Evolutionary conservation across 1,140 invertebrate genomes (phyloP), one percentile per base, ranked within the genome.

Genomic region (Saxidomus purpurata): DNA sequence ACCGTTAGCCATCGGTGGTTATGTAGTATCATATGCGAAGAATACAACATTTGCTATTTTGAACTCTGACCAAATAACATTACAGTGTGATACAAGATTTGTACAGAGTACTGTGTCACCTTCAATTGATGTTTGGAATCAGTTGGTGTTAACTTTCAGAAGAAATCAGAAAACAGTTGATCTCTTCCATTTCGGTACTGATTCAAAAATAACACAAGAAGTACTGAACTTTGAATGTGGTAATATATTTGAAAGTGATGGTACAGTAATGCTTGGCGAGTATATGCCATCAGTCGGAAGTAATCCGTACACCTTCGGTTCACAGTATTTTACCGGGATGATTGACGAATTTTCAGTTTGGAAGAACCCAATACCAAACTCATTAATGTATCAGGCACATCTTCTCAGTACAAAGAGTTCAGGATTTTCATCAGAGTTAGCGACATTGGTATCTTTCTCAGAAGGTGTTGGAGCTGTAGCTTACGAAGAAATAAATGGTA

Each of bases 301-400:
- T 25, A n/a, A 36, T 25, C 79, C 55, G 22, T 86, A 81, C 34
- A 77, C 79, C 11, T 74, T 90, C 49, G 47, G 40, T 25, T 67
- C 52, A 31, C 25, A 67, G 0, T 40, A 76, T n/a, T 93, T 92
- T 59, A 55, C 55, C 55, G 92, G 92, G 1, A 25, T 90, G 28
- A 91, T 92, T 17, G 92, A 93, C 71, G 91, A 92, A 76, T n/a
- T 93, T 1, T 89, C 87, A 15, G 80, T 93, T 13, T 93, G 92
- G 92, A 91, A 86, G 15, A 81, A 55, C 11, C 82, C 91, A 31
- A 87, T 93, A 55, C 90, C 91, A 34, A 61, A 71, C 13, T 59
- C 86, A 8, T 15, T 92, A 13, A 77, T 92, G 28, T 93, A 89
- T 52, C 92, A 93, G 55, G 88, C 89, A 1, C 89, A 92, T 69